A percentile compares a stretch with the other conserved stretches of the same genome.
Conservation (phyloP, 2,113 vertebrate species). For the Corythoichthys intestinalis region DNA sequence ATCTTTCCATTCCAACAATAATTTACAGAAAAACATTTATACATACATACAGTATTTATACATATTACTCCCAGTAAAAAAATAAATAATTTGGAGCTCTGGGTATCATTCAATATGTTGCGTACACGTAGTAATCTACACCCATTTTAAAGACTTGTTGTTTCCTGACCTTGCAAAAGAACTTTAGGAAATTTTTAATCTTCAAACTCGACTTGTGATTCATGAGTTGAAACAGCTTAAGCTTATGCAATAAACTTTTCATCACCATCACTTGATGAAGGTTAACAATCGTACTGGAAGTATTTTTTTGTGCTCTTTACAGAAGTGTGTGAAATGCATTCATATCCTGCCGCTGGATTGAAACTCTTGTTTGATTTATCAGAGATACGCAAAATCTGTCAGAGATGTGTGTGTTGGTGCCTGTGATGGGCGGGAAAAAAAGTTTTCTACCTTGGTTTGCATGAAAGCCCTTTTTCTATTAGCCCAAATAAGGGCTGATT, state of each 20-base stretch:
- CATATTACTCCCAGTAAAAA: too few species aligned
- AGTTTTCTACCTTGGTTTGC: constrained; percentile 13
- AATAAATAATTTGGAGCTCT: too few species aligned
- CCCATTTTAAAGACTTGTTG: neutral
- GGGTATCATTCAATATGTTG: too few species aligned
- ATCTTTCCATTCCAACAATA: too few species aligned
- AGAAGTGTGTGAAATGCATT: constrained; percentile 18
- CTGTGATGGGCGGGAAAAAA: neutral
- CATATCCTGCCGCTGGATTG: neutral
- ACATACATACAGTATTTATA: too few species aligned
- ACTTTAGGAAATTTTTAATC: neutral
- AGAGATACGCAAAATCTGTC: constrained; percentile 23
- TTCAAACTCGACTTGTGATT: neutral
- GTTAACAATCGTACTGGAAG: neutral
- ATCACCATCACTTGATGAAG: neutral
- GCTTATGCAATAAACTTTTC: constrained; percentile 5
- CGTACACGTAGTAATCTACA: too few species aligned
- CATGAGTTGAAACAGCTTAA: neutral
- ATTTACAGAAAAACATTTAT: too few species aligned
- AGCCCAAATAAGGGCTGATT: constrained; percentile 1
- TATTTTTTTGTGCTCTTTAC: neutral
- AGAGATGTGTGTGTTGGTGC: constrained; percentile 13
- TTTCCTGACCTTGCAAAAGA: constrained; percentile 4
- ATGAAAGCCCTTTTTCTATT: neutral
- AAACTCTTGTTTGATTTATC: constrained; percentile 28